phyloP scores from a whole-genome alignment of 2,888 invertebrate species.

The Archips crataeganus region DNA sequence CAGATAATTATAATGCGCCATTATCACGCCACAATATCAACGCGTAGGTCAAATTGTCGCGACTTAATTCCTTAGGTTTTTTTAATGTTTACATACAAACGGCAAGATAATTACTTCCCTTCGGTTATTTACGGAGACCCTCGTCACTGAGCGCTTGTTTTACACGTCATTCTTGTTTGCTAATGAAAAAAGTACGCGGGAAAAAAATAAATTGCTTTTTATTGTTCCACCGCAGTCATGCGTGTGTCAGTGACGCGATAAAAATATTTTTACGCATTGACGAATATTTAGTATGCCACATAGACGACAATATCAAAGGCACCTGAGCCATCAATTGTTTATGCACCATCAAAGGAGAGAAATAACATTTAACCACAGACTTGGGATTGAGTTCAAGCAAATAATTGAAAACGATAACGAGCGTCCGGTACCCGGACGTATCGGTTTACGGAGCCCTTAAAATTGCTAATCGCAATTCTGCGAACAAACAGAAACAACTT shows the following conservation, averaged over 20 bases:
- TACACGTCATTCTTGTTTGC: slow-evolving; percentile 82
- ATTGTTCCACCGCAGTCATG: slow-evolving; percentile 72
- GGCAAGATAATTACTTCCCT: slow-evolving; percentile 75
- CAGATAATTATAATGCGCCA: not conserved
- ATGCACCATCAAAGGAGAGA: not conserved
- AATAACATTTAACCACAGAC: slow-evolving; percentile 2
- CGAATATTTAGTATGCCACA: slow-evolving; percentile 14
- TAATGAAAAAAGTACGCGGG: slow-evolving; percentile 80
- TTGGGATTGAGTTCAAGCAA: slow-evolving; percentile 16
- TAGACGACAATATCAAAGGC: not conserved
- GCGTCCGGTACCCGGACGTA: slow-evolving; percentile 28
- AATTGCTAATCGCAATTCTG: slow-evolving; percentile 33
- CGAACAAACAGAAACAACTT: slow-evolving; percentile 37
- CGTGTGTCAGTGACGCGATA: slow-evolving; percentile 57
- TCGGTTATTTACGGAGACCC: slow-evolving; percentile 77
- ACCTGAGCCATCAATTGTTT: not conserved
- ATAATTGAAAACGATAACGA: slow-evolving; percentile 22
- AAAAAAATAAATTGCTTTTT: slow-evolving; percentile 80
- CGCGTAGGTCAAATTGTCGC: slow-evolving; percentile 9
- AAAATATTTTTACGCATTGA: slow-evolving; percentile 24
- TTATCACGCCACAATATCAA: not conserved
- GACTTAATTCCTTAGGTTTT: slow-evolving; percentile 26
- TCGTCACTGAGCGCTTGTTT: slow-evolving; percentile 79
- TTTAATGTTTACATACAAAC: slow-evolving; percentile 54
- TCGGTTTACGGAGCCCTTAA: slow-evolving; percentile 28